Evolutionary conservation across 2,888 invertebrate species (phyloP), one percentile per base, ranked within the genome.

Genomic region (Muscina levida): DNA sequence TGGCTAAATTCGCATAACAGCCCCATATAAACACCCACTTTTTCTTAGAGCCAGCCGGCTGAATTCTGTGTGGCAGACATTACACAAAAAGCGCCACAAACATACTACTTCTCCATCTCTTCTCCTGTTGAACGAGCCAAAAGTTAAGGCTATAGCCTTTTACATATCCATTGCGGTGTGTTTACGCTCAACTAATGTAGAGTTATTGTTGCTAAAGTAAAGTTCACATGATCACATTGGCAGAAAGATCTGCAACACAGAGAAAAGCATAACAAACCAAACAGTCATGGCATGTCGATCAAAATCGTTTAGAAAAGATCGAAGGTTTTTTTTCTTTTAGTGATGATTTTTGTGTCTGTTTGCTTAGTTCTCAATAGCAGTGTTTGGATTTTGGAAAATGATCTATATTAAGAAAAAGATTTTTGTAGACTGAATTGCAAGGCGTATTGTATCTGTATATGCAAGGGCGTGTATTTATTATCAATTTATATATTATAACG

Each of bases 1-100:
- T 79, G 79, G 72, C 79, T 79, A 79, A 76, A 79, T 79, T 79
- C 79, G 76, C 76, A 76, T 79, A 72, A 76, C 75, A 75, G 79
- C 79, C 79, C 76, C 65, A 46, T 65, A 79, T 76, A 72, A 79
- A 79, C 79, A 76, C 79, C 79, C 76, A 76, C 75, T 76, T 79
- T 79, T 17, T 22, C n/a, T 56, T 53, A 65, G 22, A 26, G 0
- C 15, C 15, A 15, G 4, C 46, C 15, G 46, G n/a, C 46, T 46
- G 15, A 15, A 31, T 31, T 46, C 46, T 37, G 11, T 3, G 15
- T 42, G 37, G 19, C 42, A 4, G 22, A 62, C 42, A 62, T 62
- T 62, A 62, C 62, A 62, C 24, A 48, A n/a, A 57, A 57, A 57
- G 31, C 42, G 22, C 59, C 59, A 39, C 59, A 59, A 37, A 39